Evolutionary conservation across 2,113 vertebrate genomes (phyloP).

Genomic region (Redunca redunca): DNA sequence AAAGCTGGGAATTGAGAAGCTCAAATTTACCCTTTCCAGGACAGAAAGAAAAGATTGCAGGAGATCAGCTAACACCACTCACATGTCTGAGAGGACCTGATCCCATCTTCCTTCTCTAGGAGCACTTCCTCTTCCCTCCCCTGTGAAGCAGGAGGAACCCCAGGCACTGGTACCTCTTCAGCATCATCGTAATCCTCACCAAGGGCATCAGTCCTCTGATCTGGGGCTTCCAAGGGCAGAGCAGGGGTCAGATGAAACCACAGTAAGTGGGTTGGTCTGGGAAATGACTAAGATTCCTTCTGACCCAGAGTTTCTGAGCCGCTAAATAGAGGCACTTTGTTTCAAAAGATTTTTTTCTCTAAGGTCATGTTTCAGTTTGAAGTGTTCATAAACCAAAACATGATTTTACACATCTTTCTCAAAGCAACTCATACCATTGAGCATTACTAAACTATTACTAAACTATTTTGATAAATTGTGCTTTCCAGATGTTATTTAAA

Average conservation of each 20-base stretch:
- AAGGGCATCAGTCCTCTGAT: background rate
- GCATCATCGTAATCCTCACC: background rate
- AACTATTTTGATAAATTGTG: background rate
- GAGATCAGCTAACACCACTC: background rate
- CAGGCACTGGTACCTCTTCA: background rate
- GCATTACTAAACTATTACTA: background rate
- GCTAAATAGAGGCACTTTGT: background rate
- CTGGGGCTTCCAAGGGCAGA: background rate
- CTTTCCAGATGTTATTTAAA: background rate
- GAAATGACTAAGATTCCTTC: background rate
- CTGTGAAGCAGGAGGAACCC: background rate
- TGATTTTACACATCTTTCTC: background rate
- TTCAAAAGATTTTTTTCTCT: background rate
- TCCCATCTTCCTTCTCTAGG: background rate
- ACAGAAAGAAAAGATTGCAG: background rate
- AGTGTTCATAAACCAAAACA: background rate
- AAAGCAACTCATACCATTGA: background rate
- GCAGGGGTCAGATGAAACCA: background rate
- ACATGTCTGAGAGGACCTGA: background rate
- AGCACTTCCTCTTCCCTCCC: fast-evolving
- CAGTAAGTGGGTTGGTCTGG: fast-evolving
- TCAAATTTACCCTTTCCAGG: background rate
- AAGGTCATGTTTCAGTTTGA: background rate
- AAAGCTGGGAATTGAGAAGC: background rate
- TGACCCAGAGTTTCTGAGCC: background rate